Evolutionary conservation across 35 echinoderm and acorn worm species (phyloP).

Genomic region (Stichopus chloronotus): DNA sequence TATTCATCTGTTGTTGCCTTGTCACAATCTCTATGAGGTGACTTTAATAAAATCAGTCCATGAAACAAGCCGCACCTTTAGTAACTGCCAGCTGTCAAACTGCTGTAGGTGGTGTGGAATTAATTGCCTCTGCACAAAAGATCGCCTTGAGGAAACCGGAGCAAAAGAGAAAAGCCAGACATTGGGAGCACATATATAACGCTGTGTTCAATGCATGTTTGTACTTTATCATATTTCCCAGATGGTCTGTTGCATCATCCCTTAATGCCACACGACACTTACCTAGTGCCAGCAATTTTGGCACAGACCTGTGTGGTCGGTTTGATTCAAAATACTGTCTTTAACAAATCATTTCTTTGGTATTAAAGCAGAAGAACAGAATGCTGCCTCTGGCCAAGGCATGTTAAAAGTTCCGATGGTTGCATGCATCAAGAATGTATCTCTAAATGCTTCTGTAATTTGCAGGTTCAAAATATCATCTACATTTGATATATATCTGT

Average conservation of each 20-base stretch:
- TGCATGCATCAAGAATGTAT: conserved; percentile 5
- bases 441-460: neutral
- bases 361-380: neutral
- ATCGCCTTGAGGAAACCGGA: neutral
- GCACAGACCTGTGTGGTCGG: neutral
- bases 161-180: neutral
- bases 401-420: neutral
- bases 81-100: neutral
- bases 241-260: neutral
- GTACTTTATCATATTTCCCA: neutral
- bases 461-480: neutral
- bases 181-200: neutral
- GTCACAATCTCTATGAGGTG: neutral
- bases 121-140: neutral
- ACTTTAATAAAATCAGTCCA: conserved; percentile 1
- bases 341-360: neutral
- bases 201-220: neutral
- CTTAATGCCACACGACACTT: neutral
- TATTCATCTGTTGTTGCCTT: neutral
- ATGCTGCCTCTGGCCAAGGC: neutral
- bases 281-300: neutral
- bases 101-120: neutral
- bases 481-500: neutral
- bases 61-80: neutral
- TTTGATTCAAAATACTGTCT: neutral